Conservation (phyloP, 2,113 vertebrate species). For the Ceuthmochares aereus region DNA sequence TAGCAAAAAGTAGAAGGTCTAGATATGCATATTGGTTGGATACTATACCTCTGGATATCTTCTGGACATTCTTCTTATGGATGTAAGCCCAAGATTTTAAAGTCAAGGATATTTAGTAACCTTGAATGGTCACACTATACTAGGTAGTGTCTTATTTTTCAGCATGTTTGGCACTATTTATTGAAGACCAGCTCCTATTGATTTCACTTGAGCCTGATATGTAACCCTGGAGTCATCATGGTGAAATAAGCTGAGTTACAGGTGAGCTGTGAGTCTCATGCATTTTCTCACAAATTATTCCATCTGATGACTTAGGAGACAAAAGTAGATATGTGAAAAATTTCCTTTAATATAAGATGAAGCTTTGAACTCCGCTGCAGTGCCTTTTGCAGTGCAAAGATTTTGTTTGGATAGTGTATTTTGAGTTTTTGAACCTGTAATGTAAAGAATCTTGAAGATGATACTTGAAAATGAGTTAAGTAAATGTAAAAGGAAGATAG, state of each 20-base stretch:
- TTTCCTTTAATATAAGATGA: conserved; percentile 9
- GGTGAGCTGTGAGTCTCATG: not conserved
- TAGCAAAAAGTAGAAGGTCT: not conserved
- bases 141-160: not conserved
- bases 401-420: not conserved
- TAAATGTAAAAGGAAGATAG: not conserved
- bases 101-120: not conserved
- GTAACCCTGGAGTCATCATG: not conserved
- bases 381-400: not conserved
- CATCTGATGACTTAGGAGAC: not conserved
- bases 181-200: not conserved
- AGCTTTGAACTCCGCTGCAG: not conserved
- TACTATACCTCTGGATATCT: not conserved
- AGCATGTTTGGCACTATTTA: not conserved
- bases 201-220: not conserved
- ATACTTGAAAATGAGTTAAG: not conserved
- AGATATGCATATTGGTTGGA: not conserved
- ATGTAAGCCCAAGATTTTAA: not conserved
- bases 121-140: not conserved
- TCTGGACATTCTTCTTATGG: not conserved
- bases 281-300: not conserved
- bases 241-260: not conserved
- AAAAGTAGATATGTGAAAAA: conserved; percentile 36
- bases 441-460: not conserved
- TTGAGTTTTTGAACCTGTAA: not conserved